phyloP scores from a whole-genome alignment of 2,888 invertebrate species.

The Vannuccia rotundouncinata region DNA sequence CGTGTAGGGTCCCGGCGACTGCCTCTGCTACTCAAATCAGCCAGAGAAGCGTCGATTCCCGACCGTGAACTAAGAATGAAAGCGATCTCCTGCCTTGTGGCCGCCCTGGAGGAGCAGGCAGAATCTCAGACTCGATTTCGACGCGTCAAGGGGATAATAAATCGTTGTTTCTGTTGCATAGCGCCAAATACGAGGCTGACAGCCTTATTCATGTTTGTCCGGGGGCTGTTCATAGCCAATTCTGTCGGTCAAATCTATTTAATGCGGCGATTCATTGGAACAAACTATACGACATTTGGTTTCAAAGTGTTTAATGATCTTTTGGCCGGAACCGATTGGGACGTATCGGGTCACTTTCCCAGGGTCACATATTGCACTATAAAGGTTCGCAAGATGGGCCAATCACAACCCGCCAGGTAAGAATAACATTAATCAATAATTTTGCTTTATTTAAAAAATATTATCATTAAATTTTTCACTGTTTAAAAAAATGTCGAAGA shows the following conservation, averaged over 20 bases:
- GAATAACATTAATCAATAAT: too few relatives aligned
- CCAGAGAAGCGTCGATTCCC: constrained; percentile 38
- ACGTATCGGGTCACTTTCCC: constrained; percentile 38
- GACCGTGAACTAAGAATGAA: constrained; percentile 36
- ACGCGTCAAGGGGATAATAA: constrained; percentile 15
- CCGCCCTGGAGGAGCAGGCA: constrained; percentile 39
- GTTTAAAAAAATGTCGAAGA: too few relatives aligned
- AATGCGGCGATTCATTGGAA: constrained; percentile 39
- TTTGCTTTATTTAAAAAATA: too few relatives aligned
- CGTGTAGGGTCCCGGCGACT: constrained; percentile 38
- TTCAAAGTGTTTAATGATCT: constrained; percentile 35
- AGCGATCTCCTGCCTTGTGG: constrained; percentile 38
- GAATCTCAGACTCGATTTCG: constrained; percentile 37
- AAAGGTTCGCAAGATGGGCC: constrained; percentile 41
- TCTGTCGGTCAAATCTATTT: constrained; percentile 39
- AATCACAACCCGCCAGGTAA: constrained; percentile 41
- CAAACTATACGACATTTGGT: constrained; percentile 37
- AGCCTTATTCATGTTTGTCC: constrained; percentile 35
- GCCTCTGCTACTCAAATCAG: constrained; percentile 37
- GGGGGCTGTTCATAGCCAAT: constrained; percentile 39
- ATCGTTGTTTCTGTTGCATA: constrained; percentile 37
- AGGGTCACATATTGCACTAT: constrained; percentile 38
- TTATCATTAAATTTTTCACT: too few relatives aligned
- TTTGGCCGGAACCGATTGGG: constrained; percentile 36
- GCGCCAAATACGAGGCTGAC: constrained; percentile 37